phyloP scores from a whole-genome alignment of 2,113 vertebrate genomes.

The chimpanzee (Pan troglodytes) region NHGRI_mPanTro3-v2.1_pri NC_072409.2:49774001-49774500 shows the following conservation, averaged over 20 bases:
- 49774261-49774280: neutral
- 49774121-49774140: neutral
- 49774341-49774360: neutral
- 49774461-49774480: neutral
- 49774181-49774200: neutral
- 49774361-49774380: neutral
- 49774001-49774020: neutral
- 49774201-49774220: neutral
- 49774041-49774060: neutral
- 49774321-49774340: neutral
- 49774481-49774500: neutral
- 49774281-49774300: neutral
- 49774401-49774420: neutral
- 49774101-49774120: neutral
- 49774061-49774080: neutral
- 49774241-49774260: neutral
- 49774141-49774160: neutral
- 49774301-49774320: neutral
- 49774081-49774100: neutral
- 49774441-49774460: neutral
- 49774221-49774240: too few species aligned
- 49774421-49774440: neutral
- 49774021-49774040: neutral
- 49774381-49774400: neutral
- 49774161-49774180: neutral